Evolutionary conservation across 2,888 invertebrate genomes (phyloP).

Genomic region (Ochropleura leucogaster): DNA sequence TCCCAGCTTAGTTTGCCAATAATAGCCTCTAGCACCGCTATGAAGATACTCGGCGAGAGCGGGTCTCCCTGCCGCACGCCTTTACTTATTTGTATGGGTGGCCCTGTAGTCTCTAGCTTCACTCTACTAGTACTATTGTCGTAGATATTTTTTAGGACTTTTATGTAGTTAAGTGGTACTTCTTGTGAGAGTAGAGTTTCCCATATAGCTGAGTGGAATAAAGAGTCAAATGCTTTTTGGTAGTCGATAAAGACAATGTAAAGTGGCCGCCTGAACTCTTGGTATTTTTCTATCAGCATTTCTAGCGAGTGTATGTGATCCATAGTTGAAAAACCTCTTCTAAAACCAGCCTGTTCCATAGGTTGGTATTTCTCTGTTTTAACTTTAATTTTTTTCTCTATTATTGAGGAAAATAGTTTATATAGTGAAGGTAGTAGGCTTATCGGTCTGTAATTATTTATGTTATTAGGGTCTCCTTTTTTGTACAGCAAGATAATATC

Average conservation of each 20-base stretch:
- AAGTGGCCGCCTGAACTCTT: not conserved
- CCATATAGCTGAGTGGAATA: not conserved
- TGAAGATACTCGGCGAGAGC: not conserved
- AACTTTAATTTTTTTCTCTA: no score
- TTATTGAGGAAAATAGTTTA: no score
- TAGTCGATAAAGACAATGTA: conserved; percentile 18
- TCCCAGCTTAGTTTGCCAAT: conserved; percentile 1
- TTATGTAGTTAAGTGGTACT: not conserved
- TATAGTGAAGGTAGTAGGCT: no score
- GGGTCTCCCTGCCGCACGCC: conserved; percentile 2
- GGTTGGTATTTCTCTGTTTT: no score
- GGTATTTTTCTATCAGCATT: not conserved
- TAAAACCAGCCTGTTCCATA: not conserved
- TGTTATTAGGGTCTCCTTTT: no score
- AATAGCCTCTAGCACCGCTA: not conserved
- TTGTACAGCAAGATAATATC: no score
- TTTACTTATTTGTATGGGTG: conserved; percentile 1
- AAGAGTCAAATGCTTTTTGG: conserved; percentile 1
- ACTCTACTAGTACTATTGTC: not conserved
- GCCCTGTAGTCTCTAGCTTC: not conserved
- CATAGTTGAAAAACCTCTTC: not conserved
- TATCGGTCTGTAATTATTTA: no score
- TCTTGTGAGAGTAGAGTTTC: not conserved
- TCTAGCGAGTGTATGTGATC: not conserved
- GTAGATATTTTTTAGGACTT: not conserved